phyloP scores from a whole-genome alignment of 2,797 vertebrate genomes.

The Eleutherodactylus coqui region DNA sequence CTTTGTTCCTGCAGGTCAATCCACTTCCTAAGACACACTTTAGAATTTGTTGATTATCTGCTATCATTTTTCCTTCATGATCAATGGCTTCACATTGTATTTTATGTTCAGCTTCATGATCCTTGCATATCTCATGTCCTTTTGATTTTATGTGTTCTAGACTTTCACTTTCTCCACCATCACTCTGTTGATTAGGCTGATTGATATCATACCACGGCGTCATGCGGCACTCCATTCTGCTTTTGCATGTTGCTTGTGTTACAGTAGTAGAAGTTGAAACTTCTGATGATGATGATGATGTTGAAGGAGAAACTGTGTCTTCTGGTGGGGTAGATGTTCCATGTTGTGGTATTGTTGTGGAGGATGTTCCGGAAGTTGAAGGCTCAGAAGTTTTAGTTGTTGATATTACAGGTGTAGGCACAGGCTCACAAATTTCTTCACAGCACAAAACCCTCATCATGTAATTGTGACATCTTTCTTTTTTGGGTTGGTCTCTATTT shows the following conservation, averaged over 20 bases:
- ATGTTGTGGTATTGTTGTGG: not conserved
- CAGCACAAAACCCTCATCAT: conserved; percentile 51
- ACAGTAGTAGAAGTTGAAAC: conserved; percentile 1
- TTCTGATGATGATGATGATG: conserved; percentile 19
- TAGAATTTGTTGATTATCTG: conserved; percentile 43
- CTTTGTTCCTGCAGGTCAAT: conserved; percentile 28
- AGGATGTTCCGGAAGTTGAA: not conserved
- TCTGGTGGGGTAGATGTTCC: not conserved
- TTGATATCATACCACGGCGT: conserved; percentile 51
- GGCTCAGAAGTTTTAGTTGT: not conserved
- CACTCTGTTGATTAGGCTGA: not conserved
- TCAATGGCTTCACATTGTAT: conserved; percentile 49
- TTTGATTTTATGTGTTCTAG: conserved; percentile 18
- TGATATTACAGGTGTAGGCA: conserved; percentile 8
- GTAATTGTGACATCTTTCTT: conserved; percentile 45
- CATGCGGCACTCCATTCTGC: conserved; percentile 42
- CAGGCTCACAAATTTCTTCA: conserved; percentile 41
- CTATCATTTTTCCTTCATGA: not conserved
- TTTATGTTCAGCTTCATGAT: conserved; percentile 17
- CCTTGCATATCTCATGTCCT: conserved; percentile 16
- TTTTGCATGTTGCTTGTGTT: conserved; percentile 5
- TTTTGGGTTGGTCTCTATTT: conserved; percentile 14
- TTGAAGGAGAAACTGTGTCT: not conserved
- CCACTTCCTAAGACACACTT: conserved; percentile 36
- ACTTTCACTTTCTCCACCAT: conserved; percentile 52